These are phyloP conservation scores for Emydura subglobosa DNA, from an alignment of 2,113 vertebrate species.

Conservation along the genomic window DNA sequence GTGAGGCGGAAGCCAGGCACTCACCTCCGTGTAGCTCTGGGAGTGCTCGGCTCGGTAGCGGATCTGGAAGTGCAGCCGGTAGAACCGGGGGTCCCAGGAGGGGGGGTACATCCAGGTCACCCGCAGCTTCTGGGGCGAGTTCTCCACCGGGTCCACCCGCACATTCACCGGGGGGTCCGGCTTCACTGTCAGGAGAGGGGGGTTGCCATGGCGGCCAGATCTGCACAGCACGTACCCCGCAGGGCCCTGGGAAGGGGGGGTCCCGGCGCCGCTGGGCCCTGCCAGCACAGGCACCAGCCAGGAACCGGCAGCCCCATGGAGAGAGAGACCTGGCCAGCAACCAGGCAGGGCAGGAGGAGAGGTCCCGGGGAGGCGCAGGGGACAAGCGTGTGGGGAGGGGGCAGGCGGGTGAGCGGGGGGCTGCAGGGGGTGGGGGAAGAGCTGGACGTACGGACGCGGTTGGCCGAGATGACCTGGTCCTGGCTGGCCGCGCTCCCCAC, in stretches of 20 bases:
- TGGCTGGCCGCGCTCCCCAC: neutral
- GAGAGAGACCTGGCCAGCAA: neutral
- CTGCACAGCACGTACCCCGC: neutral
- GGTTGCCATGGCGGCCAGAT: accelerated
- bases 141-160: constrained; percentile 28
- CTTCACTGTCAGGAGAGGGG: constrained; percentile 62
- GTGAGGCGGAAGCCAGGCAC: neutral
- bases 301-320: no score
- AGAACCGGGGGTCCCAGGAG: constrained; percentile 74
- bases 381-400: neutral
- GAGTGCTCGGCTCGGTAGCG: constrained; percentile 70
- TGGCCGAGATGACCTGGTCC: constrained; percentile 23
- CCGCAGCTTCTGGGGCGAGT: constrained; percentile 14
- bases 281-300: no score
- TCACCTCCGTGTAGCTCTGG: neutral
- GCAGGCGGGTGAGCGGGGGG: neutral
- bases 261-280: no score
- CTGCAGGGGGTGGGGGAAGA: accelerated
- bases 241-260: neutral
- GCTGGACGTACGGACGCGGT: constrained; percentile 39
- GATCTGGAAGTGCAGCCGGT: constrained; percentile 75
- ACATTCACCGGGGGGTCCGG: constrained; percentile 75
- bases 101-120: constrained; percentile 77
- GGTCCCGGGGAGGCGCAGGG: no score
- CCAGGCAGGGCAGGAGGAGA: no score